These are phyloP conservation scores for Eupithecia tripunctaria DNA, from an alignment of 2,888 invertebrate species.

Conservation along the genomic window DNA sequence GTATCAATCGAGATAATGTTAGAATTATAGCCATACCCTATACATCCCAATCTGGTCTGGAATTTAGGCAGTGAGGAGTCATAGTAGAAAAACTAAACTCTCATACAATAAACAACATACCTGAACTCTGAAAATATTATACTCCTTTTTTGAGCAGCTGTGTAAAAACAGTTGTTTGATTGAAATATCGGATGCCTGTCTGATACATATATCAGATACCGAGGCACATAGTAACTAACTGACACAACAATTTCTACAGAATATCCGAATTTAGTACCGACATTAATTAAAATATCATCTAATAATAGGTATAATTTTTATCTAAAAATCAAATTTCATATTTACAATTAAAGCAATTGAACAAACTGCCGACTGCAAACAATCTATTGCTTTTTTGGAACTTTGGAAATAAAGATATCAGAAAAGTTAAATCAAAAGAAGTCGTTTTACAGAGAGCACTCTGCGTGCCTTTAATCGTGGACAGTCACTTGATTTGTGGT, in stretches of 20 bases:
- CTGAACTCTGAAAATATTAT: neutral
- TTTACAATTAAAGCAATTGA: too few species aligned
- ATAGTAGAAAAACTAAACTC: neutral
- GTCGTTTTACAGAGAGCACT: slow-evolving; percentile 51
- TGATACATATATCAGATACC: neutral
- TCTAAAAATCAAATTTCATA: too few species aligned
- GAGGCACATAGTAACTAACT: neutral
- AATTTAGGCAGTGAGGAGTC: neutral
- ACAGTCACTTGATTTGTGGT: slow-evolving; percentile 66
- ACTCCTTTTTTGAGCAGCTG: neutral
- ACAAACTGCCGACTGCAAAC: too few species aligned
- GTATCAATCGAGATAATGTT: neutral
- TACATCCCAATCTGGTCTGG: neutral
- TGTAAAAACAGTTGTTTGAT: neutral
- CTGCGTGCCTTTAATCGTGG: slow-evolving; percentile 54
- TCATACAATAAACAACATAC: neutral
- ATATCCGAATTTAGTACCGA: neutral
- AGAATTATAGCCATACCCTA: neutral
- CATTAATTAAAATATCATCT: too few species aligned
- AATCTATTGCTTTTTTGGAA: neutral
- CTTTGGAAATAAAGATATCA: slow-evolving; percentile 25
- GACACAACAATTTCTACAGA: neutral
- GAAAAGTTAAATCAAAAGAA: slow-evolving; percentile 31
- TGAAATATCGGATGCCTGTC: neutral
- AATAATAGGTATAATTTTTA: too few species aligned